Base-by-base conservation (phyloP, 1,140 invertebrate genomes). In the Sweltsa coloradensis region DNA sequence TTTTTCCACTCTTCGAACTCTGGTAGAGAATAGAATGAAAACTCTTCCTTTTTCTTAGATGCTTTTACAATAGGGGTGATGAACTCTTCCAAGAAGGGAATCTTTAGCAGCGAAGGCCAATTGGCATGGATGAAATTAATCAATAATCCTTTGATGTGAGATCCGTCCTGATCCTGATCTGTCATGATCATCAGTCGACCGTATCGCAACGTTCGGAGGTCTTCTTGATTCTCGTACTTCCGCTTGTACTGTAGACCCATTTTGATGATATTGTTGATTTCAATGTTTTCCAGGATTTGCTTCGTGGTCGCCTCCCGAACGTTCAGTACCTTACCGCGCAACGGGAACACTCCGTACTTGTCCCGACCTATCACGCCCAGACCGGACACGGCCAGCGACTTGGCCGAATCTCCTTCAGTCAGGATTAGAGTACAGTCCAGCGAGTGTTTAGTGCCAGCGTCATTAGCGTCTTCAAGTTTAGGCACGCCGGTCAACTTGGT, bases 121-220 rank as follows among this genome's bases (percentile, higher is more conserved):
- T 96, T 97, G 62, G 94, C 85, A 68, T 99, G 97, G 52, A 99
- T 87, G 56, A 99, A 99, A 70, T 99, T 99, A 46, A 99, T 98
- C 6, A 99, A 75, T 0, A 99, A 69, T 29, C 94, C 97, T 74
- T 99, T 99, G 52, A 99, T 99, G 63, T 99, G 97, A 0, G 95
- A 99, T 26, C 97, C 97, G 61, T 99, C 97, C 69, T 90, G 88
- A 86, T 93, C 95, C 70, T 99, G 97, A 97, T 99, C 97, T 51
- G 96, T 96, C 97, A 99, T 99, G 45, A 99, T 98, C 97, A 99
- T 99, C 9, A 99, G 67, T 70, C 90, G 92, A 37, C 94, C 93
- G 64, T 99, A 99, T 41, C 97, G 76, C 5, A 99, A 73, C 0
- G 82, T 81, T 63, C 94, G 94, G 52, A 99, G 64, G 60, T 97